Percentiles rank a stretch among this genome's conserved stretches.
Conservation (phyloP, 2,113 vertebrate genomes). For the Ageneiosus marmoratus region DNA sequence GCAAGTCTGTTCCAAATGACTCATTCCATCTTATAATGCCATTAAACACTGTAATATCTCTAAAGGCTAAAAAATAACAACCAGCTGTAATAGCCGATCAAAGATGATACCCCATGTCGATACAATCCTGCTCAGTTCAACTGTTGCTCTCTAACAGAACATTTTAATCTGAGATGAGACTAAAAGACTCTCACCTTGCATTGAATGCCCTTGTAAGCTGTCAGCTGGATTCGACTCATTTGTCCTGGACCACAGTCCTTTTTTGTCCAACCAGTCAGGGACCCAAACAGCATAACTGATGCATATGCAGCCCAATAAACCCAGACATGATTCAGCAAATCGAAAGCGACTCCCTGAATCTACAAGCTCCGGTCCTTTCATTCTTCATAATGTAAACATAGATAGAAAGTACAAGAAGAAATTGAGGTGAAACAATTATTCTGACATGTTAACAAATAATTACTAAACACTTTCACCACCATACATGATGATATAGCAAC, state of each 20-base stretch:
- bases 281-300: conserved; percentile 70
- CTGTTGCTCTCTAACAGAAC: not conserved
- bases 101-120: not conserved
- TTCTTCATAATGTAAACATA: conserved; percentile 38
- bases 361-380: conserved; percentile 61
- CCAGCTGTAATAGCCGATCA: not conserved
- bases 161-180: not conserved
- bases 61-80: not conserved
- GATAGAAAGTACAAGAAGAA: not conserved
- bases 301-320: conserved; percentile 68
- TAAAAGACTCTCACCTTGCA: conserved; percentile 44
- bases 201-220: not conserved
- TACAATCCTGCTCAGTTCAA: not conserved
- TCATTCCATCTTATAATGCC: not conserved
- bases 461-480: not conserved
- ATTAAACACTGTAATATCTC: not conserved
- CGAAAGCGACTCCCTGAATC: conserved; percentile 68
- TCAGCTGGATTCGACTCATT: conserved; percentile 53
- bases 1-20: not conserved
- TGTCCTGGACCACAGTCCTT: conserved; percentile 66
- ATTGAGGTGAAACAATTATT: not conserved
- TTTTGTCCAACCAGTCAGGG: conserved; percentile 67
- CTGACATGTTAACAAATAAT: not conserved
- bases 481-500: too few species aligned
- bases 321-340: conserved; percentile 66